These are phyloP conservation scores for Eucidaris tribuloides DNA, from an alignment of 35 echinoderm and acorn worm genomes.

Conservation along the genomic window DNA sequence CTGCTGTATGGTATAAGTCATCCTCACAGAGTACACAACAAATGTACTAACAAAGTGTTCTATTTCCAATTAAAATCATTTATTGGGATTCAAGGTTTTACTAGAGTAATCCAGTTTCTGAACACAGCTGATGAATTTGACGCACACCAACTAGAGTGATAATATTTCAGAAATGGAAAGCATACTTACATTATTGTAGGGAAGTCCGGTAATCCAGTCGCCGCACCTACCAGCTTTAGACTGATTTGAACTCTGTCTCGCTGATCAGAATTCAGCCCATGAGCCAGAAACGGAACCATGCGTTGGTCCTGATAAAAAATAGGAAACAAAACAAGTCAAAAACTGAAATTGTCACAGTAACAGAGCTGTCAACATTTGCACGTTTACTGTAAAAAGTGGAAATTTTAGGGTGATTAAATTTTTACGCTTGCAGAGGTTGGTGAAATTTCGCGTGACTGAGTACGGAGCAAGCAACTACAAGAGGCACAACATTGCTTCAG, in stretches of 20 bases:
- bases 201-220: conserved; percentile 55
- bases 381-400: not conserved
- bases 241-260: conserved; percentile 56
- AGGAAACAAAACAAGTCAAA: not conserved
- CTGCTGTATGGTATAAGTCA: too few species aligned
- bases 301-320: conserved; percentile 46
- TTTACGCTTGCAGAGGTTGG: not conserved
- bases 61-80: too few species aligned
- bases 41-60: too few species aligned
- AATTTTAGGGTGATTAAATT: too few species aligned
- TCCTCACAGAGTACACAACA: too few species aligned
- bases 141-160: too few species aligned
- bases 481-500: too few species aligned
- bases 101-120: too few species aligned
- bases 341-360: not conserved
- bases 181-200: conserved; percentile 71
- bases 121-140: too few species aligned
- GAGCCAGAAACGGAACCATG: conserved; percentile 62
- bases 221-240: conserved; percentile 44
- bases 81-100: too few species aligned
- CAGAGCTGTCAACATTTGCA: not conserved
- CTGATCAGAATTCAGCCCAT: conserved; percentile 37
- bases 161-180: too few species aligned
- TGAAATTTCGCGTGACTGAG: not conserved
- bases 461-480: not conserved